Percentiles rank a stretch among this genome's conserved stretches.
Conservation (phyloP, 2,888 invertebrate species). For the Lycocerus yunnanus region DNA sequence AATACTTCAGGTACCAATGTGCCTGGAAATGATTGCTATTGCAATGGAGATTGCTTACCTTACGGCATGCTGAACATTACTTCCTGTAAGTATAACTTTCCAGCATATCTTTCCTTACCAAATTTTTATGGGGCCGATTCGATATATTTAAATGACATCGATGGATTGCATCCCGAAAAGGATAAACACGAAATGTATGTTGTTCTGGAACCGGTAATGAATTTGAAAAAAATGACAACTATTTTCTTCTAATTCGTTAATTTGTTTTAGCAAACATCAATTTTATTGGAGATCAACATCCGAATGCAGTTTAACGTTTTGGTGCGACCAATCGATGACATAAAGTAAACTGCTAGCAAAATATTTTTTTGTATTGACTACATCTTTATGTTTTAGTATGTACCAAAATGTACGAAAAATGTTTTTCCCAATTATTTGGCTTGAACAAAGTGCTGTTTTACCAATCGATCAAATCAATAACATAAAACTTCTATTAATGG, state of each 20-base stretch:
- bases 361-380: neutral
- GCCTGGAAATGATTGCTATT: conserved; percentile 68
- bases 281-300: neutral
- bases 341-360: neutral
- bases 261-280: neutral
- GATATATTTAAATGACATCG: conserved; percentile 62
- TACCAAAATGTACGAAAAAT: conserved; percentile 69
- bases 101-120: conserved; percentile 78
- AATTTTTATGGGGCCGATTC: conserved; percentile 78
- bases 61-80: conserved; percentile 74
- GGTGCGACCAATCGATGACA: neutral
- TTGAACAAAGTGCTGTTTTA: conserved; percentile 70
- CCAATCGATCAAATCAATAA: conserved; percentile 61
- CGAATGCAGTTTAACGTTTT: neutral
- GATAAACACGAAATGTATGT: conserved; percentile 73
- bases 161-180: conserved; percentile 68
- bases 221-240: neutral
- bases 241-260: too few relatives aligned
- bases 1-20: conserved; percentile 58
- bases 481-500: conserved; percentile 57
- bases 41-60: conserved; percentile 70
- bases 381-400: conserved; percentile 58
- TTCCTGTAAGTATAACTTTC: conserved; percentile 74
- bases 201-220: conserved; percentile 69
- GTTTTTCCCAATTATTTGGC: conserved; percentile 80